A percentile compares a stretch with the other conserved stretches of the same genome.
Conservation (phyloP, 1,140 invertebrate genomes). For the Aphaenogaster ashmeadi region DNA sequence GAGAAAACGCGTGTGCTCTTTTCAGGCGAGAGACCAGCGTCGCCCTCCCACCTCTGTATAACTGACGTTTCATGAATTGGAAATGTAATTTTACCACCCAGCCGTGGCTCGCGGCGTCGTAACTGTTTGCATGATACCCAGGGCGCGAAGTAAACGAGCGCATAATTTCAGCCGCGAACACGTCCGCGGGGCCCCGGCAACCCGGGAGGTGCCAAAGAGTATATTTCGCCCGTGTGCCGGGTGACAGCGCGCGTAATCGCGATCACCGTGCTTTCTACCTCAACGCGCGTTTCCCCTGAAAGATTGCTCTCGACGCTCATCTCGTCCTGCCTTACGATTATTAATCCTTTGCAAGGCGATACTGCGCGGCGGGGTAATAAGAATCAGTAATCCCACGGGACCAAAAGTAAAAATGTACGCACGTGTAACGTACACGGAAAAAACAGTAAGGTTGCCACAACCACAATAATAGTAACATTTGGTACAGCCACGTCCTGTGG, state of each 20-base stretch:
- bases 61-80: constrained; percentile 87
- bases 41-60: constrained; percentile 76
- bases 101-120: constrained; percentile 80
- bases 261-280: constrained; percentile 43
- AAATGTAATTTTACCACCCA: constrained; percentile 85
- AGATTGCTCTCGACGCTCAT: constrained; percentile 24
- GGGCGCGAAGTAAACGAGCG: constrained; percentile 84
- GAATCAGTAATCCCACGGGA: not conserved
- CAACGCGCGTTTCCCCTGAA: constrained; percentile 19
- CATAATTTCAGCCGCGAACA: constrained; percentile 81
- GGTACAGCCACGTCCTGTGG: too few relatives aligned
- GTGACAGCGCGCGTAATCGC: constrained; percentile 66
- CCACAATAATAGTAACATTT: too few relatives aligned
- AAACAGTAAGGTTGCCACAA: too few relatives aligned
- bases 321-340: not conserved
- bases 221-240: constrained; percentile 64
- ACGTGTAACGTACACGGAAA: too few relatives aligned
- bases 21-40: constrained; percentile 65
- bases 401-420: not conserved
- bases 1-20: constrained; percentile 54
- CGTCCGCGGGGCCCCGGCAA: constrained; percentile 70
- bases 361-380: not conserved
- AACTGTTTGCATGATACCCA: constrained; percentile 85
- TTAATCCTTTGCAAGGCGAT: not conserved
- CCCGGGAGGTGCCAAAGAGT: constrained; percentile 71